A percentile compares a stretch with the other conserved stretches of the same genome.
phyloP scores from a whole-genome alignment of 23 tunicate species.

The Trididemnum miniatum region DNA sequence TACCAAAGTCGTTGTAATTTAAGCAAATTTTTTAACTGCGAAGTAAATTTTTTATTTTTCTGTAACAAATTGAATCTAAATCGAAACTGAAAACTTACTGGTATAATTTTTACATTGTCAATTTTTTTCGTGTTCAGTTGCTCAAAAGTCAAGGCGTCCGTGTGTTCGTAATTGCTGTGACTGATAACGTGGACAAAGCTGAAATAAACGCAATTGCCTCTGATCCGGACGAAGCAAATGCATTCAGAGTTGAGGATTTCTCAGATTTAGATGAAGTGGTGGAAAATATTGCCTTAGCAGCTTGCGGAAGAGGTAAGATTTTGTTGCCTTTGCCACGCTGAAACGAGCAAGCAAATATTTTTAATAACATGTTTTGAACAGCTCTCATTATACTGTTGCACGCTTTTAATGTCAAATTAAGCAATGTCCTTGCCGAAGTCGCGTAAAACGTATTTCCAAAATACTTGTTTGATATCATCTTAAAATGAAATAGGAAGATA shows the following conservation, averaged over 20 bases:
- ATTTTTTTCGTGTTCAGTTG: constrained; percentile 33
- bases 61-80: too few species aligned
- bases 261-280: constrained; percentile 36
- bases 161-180: constrained; percentile 81
- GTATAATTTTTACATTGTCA: too few species aligned
- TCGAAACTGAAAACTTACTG: too few species aligned
- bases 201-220: constrained; percentile 85
- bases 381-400: not conserved
- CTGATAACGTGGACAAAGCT: constrained; percentile 34
- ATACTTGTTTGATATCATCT: too few species aligned
- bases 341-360: not conserved
- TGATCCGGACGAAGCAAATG: constrained; percentile 68
- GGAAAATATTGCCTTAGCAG: constrained; percentile 52
- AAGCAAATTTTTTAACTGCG: too few species aligned
- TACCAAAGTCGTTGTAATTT: too few species aligned
- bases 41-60: too few species aligned
- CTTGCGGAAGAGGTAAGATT: constrained; percentile 66
- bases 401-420: not conserved
- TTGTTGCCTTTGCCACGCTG: not conserved
- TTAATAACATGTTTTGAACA: not conserved
- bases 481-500: too few species aligned
- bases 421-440: too few species aligned
- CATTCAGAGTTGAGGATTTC: constrained; percentile 71
- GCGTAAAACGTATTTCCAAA: too few species aligned
- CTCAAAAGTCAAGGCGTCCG: constrained; percentile 46